Base-by-base conservation (phyloP, 1,140 invertebrate genomes). In the Philaenus spumarius region DNA sequence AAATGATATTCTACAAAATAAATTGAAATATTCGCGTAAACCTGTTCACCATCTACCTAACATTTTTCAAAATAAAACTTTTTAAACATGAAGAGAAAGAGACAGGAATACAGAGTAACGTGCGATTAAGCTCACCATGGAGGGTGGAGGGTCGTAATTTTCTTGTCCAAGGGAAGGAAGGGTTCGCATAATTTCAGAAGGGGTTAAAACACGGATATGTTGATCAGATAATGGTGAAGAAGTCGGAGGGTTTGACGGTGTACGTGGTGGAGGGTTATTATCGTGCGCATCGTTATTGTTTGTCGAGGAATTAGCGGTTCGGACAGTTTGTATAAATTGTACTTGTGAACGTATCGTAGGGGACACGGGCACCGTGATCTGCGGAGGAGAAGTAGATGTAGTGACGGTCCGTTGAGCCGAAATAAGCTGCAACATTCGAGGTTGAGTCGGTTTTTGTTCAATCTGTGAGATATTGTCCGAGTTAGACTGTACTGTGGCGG, bases 181-280 rank as follows among this genome's bases (percentile, higher is more conserved):
- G 71, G 86, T 89, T 77, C 85, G 82, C 86, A 89, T 89, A 72
- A 89, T 89, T 81, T 89, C 87, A 65, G 85, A 88, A 64, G 86
- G 86, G 68, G 87, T 89, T 72, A 90, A 81, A 74, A 89, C 87
- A 74, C 86, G 82, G 76, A 89, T 89, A 75, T 88, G 85, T 73
- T 86, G 84, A 76, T 89, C 86, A 70, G 73, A 72, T 66, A 74
- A 56, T 20, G 63, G 56, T 26, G 63, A 60, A 56, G 58, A 57
- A 12, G 26, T 19, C 9, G 50, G 55, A 55, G 55, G 40, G 51
- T 57, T 45, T 0, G 52, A 43, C 19, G 52, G 23, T 20, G 56
- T 24, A 17, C 53, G 45, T 43, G 59, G 61, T 26, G 60, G 53
- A 37, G 51, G 40, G 42, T 55, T 51, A n/a, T n/a, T n/a, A 26